Evolutionary conservation across 2,797 vertebrate genomes (phyloP).

Genomic region (Cynodonichthys magdalenae): DNA sequence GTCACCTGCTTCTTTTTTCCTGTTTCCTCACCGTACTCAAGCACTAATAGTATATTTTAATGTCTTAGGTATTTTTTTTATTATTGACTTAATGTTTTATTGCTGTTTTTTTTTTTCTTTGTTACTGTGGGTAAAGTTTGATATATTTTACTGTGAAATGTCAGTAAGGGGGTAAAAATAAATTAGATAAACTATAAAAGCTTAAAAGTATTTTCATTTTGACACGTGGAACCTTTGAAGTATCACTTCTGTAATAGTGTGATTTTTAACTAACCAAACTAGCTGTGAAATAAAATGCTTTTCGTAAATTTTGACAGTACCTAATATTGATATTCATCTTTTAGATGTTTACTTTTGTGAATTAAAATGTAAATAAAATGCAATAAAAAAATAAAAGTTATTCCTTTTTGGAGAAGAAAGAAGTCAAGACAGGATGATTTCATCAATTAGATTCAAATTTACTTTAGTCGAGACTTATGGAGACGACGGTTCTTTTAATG

Average conservation of each 20-base stretch:
- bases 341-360: background rate
- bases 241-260: constrained; percentile 7
- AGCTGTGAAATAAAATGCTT: constrained; percentile 3
- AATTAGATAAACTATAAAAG: constrained; percentile 59
- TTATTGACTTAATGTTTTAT: constrained; percentile 49
- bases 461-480: constrained; percentile 34
- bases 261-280: background rate
- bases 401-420: background rate
- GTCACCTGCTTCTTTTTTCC: constrained; percentile 12
- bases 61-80: constrained; percentile 17
- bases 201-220: background rate
- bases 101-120: constrained; percentile 50
- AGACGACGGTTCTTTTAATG: constrained; percentile 54
- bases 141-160: constrained; percentile 70
- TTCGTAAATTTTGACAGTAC: background rate
- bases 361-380: background rate
- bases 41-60: constrained; percentile 16
- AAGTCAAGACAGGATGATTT: constrained; percentile 16
- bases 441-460: constrained; percentile 42
- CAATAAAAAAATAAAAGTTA: background rate
- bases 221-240: background rate
- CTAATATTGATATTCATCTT: background rate
- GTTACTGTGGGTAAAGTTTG: constrained; percentile 65
- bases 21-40: constrained; percentile 9
- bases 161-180: constrained; percentile 67